Percentiles rank a stretch among this genome's conserved stretches.
Evolutionary conservation across 2,113 vertebrate genomes (phyloP).

Genomic region (Paedocypris sp.): DNA sequence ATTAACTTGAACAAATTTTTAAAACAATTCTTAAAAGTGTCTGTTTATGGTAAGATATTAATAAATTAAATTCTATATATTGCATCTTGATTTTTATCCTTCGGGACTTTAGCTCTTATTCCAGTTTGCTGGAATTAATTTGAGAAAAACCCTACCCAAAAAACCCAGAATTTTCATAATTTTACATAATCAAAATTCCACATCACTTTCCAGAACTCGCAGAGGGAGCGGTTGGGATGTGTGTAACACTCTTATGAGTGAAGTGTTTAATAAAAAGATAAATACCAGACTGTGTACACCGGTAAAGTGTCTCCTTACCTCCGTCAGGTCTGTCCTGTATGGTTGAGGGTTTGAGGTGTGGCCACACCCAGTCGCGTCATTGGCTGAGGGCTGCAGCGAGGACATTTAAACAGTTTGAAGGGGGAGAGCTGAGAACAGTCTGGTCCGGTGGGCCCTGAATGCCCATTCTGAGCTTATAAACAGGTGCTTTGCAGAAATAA

Average conservation of each 20-base stretch:
- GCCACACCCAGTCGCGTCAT: slow-evolving; percentile 56
- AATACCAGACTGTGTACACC: slow-evolving; percentile 15
- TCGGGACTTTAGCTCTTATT: too few relatives aligned
- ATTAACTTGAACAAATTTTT: too few relatives aligned
- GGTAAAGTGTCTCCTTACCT: slow-evolving; percentile 40
- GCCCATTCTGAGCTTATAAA: slow-evolving; percentile 40
- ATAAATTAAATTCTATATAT: too few relatives aligned
- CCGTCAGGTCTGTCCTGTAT: slow-evolving; percentile 27
- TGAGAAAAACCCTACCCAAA: too few relatives aligned
- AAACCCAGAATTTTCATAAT: too few relatives aligned
- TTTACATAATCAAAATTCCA: too few relatives aligned
- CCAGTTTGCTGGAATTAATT: too few relatives aligned
- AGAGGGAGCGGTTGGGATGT: not conserved
- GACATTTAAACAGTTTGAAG: slow-evolving; percentile 46
- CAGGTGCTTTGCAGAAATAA: slow-evolving; percentile 51
- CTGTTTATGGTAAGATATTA: too few relatives aligned
- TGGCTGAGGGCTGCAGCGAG: slow-evolving; percentile 50
- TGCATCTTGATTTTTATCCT: too few relatives aligned
- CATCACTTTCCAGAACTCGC: not conserved
- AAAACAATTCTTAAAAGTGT: too few relatives aligned
- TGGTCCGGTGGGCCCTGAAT: slow-evolving; percentile 37
- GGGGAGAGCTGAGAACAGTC: slow-evolving; percentile 7
- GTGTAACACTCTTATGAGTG: not conserved
- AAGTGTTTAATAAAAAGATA: slow-evolving; percentile 8
- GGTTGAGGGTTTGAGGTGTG: slow-evolving; percentile 35